Percentiles rank a stretch among this genome's conserved stretches.
phyloP scores from a whole-genome alignment of 2,797 vertebrate genomes.

The Coendou prehensilis region DNA sequence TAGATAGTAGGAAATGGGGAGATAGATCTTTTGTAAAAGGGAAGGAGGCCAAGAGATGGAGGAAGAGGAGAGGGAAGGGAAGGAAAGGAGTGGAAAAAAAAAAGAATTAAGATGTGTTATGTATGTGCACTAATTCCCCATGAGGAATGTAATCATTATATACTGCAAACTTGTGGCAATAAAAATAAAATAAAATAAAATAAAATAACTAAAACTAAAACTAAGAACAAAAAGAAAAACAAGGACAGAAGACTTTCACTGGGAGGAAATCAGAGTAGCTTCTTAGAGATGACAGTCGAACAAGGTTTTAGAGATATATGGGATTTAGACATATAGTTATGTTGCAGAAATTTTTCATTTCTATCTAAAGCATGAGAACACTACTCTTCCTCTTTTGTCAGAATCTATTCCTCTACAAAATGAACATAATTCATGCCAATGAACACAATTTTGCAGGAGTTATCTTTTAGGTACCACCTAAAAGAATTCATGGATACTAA shows the following conservation, averaged over 20 bases:
- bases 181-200: background rate
- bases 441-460: background rate
- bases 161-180: background rate
- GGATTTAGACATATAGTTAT: background rate
- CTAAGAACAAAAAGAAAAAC: too few species aligned
- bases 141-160: background rate
- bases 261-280: background rate
- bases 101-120: background rate
- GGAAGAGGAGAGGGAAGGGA: background rate
- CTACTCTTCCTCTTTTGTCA: conserved; percentile 7
- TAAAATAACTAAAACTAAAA: too few species aligned
- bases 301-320: background rate
- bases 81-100: background rate
- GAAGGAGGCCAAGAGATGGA: background rate
- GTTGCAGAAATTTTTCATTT: background rate
- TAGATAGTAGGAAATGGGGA: background rate
- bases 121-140: background rate
- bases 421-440: conserved; percentile 37
- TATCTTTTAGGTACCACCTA: background rate
- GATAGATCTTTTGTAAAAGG: background rate
- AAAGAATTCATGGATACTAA: background rate
- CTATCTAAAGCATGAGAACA: background rate
- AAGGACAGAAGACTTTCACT: background rate
- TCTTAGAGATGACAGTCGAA: background rate
- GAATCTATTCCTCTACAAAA: conserved; percentile 34